A percentile compares a stretch with the other conserved stretches of the same genome.
Conservation (phyloP, 2,113 vertebrate genomes). For the Cryptotis parvus region DNA sequence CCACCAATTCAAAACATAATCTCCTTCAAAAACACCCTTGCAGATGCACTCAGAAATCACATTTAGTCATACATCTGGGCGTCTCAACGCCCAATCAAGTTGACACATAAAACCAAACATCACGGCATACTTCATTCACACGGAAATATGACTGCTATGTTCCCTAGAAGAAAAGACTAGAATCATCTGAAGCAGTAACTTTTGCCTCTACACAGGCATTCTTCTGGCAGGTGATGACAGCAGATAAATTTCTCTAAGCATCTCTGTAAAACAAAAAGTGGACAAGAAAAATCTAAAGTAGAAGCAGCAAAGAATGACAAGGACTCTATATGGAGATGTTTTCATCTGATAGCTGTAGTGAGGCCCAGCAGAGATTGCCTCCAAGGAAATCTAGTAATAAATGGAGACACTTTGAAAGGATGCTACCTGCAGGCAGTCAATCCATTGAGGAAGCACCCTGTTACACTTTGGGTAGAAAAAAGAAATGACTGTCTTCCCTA, state of each 20-base stretch:
- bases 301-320: not conserved
- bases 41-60: not conserved
- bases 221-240: not conserved
- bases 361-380: not conserved
- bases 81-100: not conserved
- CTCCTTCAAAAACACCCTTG: not conserved
- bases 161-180: not conserved
- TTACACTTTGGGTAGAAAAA: not conserved
- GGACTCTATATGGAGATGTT: not conserved
- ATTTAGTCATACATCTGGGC: not conserved
- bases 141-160: not conserved
- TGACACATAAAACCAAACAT: not conserved
- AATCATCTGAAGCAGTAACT: not conserved
- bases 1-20: not conserved
- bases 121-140: not conserved
- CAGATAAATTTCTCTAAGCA: not conserved
- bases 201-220: not conserved
- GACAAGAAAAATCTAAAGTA: not conserved
- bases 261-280: not conserved
- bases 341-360: not conserved
- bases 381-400: slow-evolving; percentile 38
- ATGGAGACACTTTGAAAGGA: not conserved
- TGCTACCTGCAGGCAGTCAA: not conserved
- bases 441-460: not conserved
- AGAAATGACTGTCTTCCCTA: not conserved